These are phyloP conservation scores for Aphaenogaster floridana DNA, from an alignment of 1,140 invertebrate species.

Conservation along the genomic window DNA sequence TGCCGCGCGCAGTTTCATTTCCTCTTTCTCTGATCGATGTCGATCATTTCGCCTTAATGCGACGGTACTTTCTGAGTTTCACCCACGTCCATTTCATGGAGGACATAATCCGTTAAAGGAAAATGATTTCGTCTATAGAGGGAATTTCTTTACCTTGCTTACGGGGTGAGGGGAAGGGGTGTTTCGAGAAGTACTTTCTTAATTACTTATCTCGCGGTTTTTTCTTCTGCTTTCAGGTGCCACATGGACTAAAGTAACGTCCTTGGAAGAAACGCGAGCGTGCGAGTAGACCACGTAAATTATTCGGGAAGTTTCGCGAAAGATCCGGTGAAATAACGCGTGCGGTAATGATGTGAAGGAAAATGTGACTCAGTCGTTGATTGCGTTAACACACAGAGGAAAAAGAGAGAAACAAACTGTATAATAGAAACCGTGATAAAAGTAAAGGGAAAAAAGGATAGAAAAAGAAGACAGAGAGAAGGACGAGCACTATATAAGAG, in stretches of 20 bases:
- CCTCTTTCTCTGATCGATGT: constrained; percentile 56
- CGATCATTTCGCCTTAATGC: constrained; percentile 52
- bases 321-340: background rate
- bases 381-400: constrained; percentile 45
- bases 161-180: background rate
- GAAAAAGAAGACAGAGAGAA: background rate
- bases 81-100: constrained; percentile 3
- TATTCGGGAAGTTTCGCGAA: background rate
- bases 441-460: background rate
- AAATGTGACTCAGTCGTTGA: constrained; percentile 59
- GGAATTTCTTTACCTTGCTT: background rate
- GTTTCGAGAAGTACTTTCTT: background rate
- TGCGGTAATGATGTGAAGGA: constrained; percentile 68
- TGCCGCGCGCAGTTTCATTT: constrained; percentile 54
- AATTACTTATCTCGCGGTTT: background rate
- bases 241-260: constrained; percentile 48
- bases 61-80: constrained; percentile 37
- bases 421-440: constrained; percentile 28
- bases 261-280: background rate
- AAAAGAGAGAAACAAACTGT: constrained; percentile 14
- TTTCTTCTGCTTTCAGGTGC: constrained; percentile 44
- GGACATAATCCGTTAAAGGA: constrained; percentile 6
- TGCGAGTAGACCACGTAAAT: background rate
- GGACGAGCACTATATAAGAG: background rate
- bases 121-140: constrained; percentile 42